These are phyloP conservation scores for Stegodyphus dumicola DNA, from an alignment of 1,140 invertebrate species.

Conservation along the genomic window DNA sequence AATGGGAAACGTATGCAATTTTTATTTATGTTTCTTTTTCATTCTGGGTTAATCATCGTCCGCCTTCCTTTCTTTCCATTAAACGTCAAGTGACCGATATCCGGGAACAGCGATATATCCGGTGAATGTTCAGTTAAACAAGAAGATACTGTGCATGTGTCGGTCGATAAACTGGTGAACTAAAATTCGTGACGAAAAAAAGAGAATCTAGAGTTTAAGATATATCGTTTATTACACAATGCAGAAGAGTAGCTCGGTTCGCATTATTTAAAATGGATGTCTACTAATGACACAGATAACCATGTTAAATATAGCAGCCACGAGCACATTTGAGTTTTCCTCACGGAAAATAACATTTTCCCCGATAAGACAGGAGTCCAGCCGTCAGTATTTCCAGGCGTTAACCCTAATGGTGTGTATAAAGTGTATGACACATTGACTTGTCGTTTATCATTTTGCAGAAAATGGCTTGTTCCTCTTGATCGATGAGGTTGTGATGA, in stretches of 20 bases:
- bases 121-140: neutral
- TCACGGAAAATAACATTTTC: constrained; percentile 47
- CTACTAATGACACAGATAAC: constrained; percentile 47
- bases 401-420: constrained; percentile 55
- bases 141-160: constrained; percentile 17
- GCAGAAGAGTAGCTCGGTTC: constrained; percentile 17
- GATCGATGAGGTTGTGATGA: constrained; percentile 52
- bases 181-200: neutral
- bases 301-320: constrained; percentile 35
- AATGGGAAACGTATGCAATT: too few species aligned
- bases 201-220: neutral
- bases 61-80: neutral
- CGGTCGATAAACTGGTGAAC: constrained; percentile 1
- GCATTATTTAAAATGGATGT: constrained; percentile 50
- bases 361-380: constrained; percentile 13
- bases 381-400: constrained; percentile 18
- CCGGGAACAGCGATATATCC: constrained; percentile 21
- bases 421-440: constrained; percentile 55
- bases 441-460: constrained; percentile 58
- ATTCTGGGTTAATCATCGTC: too few species aligned
- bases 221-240: constrained; percentile 33
- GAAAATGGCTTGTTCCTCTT: constrained; percentile 58
- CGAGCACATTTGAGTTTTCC: constrained; percentile 23
- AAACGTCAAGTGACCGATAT: constrained; percentile 35
- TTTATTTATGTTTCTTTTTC: too few species aligned